Evolutionary conservation across 2,888 invertebrate species (phyloP), one percentile per base, ranked within the genome.

Genomic region (Brassicogethes aeneus): DNA sequence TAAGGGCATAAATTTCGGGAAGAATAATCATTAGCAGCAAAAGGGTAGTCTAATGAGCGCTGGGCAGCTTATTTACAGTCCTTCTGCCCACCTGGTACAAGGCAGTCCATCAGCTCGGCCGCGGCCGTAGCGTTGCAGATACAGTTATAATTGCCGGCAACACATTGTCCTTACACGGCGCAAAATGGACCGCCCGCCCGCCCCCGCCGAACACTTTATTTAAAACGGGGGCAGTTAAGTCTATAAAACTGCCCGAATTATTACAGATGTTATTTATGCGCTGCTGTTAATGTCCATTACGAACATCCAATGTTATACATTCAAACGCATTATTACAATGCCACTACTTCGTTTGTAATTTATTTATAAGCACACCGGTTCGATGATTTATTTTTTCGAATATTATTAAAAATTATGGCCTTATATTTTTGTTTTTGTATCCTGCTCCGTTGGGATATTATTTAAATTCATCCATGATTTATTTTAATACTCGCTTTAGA

Each of bases 111-210:
- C 47, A 47, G 17, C 12, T 12, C 8, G 32, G 34, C 29, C 23
- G 42, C n/a, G n/a, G n/a, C n/a, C n/a, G n/a, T n/a, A 44, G 46
- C 42, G 44, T 46, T 45, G 50, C 46, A 46, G 48, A 61, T 60
- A 60, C 61, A 57, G 57, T 59, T 57, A 60, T 62, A 61, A 62
- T 59, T 60, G 62, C 61, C 53, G 53, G 60, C 60, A 61, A 62
- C 62, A 61, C 57, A 59, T 61, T 60, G 60, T 32, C 32, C 32
- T 32, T 32, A 32, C 12, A 32, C 32, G 23, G 23, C 23, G 23
- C 23, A 10, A 23, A 23, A 23, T n/a, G n/a, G n/a, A 61, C 57
- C 59, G 58, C 45, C n/a, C 46, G 38, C 5, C 32, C 10, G 32
- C 32, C 42, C 48, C 46, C 46, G 32, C 42, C 50, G 45, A 37